Evolutionary conservation across 1,140 invertebrate genomes (phyloP).

Genomic region (Pantala flavescens): DNA sequence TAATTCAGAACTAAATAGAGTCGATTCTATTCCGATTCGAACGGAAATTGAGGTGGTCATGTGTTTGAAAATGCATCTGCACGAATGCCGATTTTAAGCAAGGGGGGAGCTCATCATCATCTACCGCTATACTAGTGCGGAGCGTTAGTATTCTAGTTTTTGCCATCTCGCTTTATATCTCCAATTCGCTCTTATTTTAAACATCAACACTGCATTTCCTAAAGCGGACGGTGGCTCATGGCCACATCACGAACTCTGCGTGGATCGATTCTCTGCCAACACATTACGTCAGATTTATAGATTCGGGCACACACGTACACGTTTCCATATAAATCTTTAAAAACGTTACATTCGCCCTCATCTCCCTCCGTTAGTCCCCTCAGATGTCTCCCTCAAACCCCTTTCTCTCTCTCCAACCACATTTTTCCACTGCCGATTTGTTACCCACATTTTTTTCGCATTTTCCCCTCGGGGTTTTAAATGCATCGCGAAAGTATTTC

Average conservation of each 20-base stretch:
- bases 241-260: neutral
- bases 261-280: neutral
- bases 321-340: conserved; percentile 1
- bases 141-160: no score
- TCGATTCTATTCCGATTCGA: no score
- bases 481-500: neutral
- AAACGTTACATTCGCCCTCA: neutral
- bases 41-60: no score
- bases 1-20: no score
- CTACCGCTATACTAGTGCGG: no score
- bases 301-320: neutral
- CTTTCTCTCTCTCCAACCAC: neutral
- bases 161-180: no score
- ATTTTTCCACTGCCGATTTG: neutral
- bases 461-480: neutral
- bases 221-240: no score
- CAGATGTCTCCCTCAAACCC: neutral
- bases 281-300: conserved; percentile 10
- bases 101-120: no score
- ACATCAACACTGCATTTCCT: no score
- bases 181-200: no score
- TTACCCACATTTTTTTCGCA: neutral
- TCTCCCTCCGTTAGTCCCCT: neutral
- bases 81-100: no score
- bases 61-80: no score